phyloP scores from a whole-genome alignment of 2,113 vertebrate genomes.

The Puntigrus tetrazona region DNA sequence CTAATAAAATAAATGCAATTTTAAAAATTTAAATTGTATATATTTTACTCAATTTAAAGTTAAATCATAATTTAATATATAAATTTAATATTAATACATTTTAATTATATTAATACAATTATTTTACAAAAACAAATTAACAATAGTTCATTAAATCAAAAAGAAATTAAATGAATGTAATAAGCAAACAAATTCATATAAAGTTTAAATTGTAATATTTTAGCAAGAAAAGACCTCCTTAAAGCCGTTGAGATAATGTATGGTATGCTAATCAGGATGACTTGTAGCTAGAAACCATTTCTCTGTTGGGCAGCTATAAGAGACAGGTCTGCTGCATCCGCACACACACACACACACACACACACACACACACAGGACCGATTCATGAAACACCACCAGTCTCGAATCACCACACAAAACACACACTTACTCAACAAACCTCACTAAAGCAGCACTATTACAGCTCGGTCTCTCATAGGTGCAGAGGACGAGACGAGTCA shows the following conservation, averaged over 20 bases:
- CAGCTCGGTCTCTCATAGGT: background rate
- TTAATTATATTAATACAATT: too few relatives aligned
- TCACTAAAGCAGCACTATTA: conserved; percentile 5
- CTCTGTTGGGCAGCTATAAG: background rate
- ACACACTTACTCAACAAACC: background rate
- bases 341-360: background rate
- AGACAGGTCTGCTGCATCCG: background rate
- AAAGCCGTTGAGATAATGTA: background rate
- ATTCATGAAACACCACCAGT: background rate
- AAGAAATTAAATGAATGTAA: background rate
- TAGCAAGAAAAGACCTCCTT: background rate
- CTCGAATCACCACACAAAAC: background rate
- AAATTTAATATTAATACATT: too few relatives aligned
- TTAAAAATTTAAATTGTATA: too few relatives aligned
- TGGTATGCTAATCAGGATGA: background rate
- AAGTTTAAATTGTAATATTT: background rate
- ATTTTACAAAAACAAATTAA: background rate
- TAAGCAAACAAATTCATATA: background rate
- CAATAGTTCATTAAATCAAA: background rate
- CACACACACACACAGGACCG: background rate
- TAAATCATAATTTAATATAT: too few relatives aligned
- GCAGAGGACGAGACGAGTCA: background rate
- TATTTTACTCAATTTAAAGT: too few relatives aligned
- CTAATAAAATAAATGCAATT: too few relatives aligned
- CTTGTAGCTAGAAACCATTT: background rate